These are phyloP conservation scores for Anas platyrhynchos DNA, from an alignment of 2,113 vertebrate genomes.

Conservation along the genomic window DNA sequence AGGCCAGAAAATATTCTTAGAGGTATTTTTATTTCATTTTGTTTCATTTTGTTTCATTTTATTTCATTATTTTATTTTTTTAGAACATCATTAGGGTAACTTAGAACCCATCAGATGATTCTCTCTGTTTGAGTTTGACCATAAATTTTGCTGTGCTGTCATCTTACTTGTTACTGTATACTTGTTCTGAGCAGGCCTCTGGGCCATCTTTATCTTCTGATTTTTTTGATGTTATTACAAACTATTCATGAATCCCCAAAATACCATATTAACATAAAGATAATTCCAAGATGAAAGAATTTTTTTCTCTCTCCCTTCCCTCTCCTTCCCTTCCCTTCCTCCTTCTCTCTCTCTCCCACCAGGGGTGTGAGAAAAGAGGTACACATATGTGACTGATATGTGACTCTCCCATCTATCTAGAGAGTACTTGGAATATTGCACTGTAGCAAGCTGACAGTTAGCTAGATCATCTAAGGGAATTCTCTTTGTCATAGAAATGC, in stretches of 20 bases:
- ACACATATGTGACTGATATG: not conserved
- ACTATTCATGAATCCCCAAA: not conserved
- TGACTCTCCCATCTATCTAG: not conserved
- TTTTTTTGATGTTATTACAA: not conserved
- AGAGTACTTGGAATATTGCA: not conserved
- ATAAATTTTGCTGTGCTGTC: rapidly evolving
- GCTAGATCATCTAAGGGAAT: not conserved
- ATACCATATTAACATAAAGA: not conserved
- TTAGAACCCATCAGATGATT: not conserved
- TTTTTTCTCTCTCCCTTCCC: not conserved
- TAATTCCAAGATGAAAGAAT: not conserved
- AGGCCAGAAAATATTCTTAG: not conserved
- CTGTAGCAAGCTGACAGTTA: not conserved
- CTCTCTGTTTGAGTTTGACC: not conserved
- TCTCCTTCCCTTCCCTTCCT: not conserved
- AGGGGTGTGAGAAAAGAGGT: not conserved
- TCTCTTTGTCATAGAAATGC: not conserved
- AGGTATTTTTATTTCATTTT: too few species aligned
- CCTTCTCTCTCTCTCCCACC: not conserved
- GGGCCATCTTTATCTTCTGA: not conserved
- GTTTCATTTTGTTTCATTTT: too few species aligned
- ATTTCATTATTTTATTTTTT: too few species aligned
- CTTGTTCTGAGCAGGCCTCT: not conserved
- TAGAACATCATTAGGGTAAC: not conserved
- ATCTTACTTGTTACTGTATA: not conserved